Conservation (phyloP, 1,140 invertebrate genomes). For the Archegozetes longisetosus region DNA sequence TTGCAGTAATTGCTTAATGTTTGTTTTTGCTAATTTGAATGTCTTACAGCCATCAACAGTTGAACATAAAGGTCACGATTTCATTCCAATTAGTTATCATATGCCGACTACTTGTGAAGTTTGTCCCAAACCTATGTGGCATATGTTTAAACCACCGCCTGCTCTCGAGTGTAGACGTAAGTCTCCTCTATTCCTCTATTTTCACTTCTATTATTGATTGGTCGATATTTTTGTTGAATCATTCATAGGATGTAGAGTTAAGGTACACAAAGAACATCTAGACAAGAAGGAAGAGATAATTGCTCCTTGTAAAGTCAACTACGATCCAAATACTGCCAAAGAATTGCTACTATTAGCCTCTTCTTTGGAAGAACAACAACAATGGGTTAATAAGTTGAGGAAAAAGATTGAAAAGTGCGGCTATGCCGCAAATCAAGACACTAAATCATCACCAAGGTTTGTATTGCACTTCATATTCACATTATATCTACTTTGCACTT, state of each 20-base stretch:
- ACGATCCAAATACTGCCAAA: slow-evolving; percentile 78
- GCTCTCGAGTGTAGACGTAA: slow-evolving; percentile 87
- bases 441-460: background rate
- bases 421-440: slow-evolving; percentile 47
- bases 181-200: slow-evolving; percentile 25
- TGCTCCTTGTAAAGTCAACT: slow-evolving; percentile 69
- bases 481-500: too few relatives aligned
- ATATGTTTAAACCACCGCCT: slow-evolving; percentile 88
- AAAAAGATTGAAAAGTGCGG: slow-evolving; percentile 87
- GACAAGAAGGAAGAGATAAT: slow-evolving; percentile 52
- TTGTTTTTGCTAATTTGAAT: background rate
- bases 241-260: slow-evolving; percentile 73
- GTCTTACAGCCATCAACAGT: slow-evolving; percentile 54
- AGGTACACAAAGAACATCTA: slow-evolving; percentile 90
- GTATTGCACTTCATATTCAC: too few relatives aligned
- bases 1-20: slow-evolving; percentile 21
- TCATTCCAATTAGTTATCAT: slow-evolving; percentile 87
- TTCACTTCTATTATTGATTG: slow-evolving; percentile 7
- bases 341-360: slow-evolving; percentile 73
- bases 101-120: slow-evolving; percentile 96
- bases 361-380: slow-evolving; percentile 68
- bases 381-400: slow-evolving; percentile 74
- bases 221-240: background rate
- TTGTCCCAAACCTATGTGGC: slow-evolving; percentile 89
- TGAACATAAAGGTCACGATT: slow-evolving; percentile 85